Evolutionary conservation across 2,888 invertebrate genomes (phyloP).

Genomic region (Parapristionchus giblindavisi): DNA sequence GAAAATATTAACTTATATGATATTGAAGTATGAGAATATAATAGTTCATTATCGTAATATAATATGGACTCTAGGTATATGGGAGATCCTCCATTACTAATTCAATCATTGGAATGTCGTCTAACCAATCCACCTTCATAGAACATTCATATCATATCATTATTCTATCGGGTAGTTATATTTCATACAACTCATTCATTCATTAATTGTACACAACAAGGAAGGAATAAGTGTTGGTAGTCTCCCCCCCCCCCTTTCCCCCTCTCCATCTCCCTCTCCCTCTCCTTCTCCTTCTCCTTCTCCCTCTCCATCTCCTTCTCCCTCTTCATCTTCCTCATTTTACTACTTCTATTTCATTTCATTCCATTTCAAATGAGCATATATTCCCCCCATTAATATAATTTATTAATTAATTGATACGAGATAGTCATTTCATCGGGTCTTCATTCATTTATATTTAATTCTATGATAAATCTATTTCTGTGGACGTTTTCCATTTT

Average conservation of each 20-base stretch:
- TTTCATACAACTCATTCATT: background rate
- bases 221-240: background rate
- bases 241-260: background rate
- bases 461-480: too few species aligned
- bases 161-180: background rate
- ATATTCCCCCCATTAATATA: background rate
- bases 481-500: too few species aligned
- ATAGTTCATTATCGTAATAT: background rate
- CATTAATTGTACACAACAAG: background rate
- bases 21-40: background rate
- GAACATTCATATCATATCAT: background rate
- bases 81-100: slow-evolving; percentile 33
- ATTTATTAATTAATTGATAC: background rate
- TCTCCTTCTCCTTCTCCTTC: slow-evolving; percentile 1
- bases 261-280: background rate
- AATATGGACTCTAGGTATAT: slow-evolving; percentile 31
- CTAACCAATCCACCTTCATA: slow-evolving; percentile 33
- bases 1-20: too few species aligned
- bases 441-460: too few species aligned
- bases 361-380: background rate
- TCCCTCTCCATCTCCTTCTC: background rate
- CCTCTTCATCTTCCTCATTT: slow-evolving; percentile 1
- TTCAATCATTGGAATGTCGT: slow-evolving; percentile 23
- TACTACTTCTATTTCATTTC: background rate
- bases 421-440: too few species aligned